Percentiles rank a stretch among this genome's conserved stretches.
These are phyloP conservation scores for Mus pahari DNA, from an alignment of 2,113 vertebrate species.

Conservation along the genomic window DNA sequence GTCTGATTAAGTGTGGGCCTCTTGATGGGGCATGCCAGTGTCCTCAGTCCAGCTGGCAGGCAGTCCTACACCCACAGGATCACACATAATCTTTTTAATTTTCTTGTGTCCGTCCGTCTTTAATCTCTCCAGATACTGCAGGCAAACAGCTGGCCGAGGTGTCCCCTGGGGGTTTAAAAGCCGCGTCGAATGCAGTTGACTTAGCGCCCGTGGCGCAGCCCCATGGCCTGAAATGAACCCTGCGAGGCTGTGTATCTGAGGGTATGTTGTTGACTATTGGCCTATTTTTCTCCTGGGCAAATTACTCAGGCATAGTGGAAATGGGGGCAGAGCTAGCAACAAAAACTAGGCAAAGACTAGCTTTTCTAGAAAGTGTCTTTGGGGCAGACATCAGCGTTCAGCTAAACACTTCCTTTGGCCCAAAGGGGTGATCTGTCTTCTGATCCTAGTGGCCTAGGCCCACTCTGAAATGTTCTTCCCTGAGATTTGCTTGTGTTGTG, in stretches of 20 bases:
- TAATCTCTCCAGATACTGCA: slow-evolving; percentile 88
- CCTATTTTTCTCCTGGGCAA: slow-evolving; percentile 82
- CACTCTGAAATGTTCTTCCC: slow-evolving; percentile 39
- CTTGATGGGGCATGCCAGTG: slow-evolving; percentile 68
- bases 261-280: slow-evolving; percentile 87
- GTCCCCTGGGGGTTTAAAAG: slow-evolving; percentile 87
- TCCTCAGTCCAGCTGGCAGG: slow-evolving; percentile 79
- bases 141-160: slow-evolving; percentile 86
- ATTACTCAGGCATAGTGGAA: slow-evolving; percentile 71
- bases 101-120: slow-evolving; percentile 88
- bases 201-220: slow-evolving; percentile 86
- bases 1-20: slow-evolving; percentile 44
- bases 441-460: slow-evolving; percentile 14
- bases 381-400: slow-evolving; percentile 50
- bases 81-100: slow-evolving; percentile 88
- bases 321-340: slow-evolving; percentile 68
- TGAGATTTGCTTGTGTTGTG: slow-evolving; percentile 52
- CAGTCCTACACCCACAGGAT: slow-evolving; percentile 84
- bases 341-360: slow-evolving; percentile 18
- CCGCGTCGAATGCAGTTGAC: slow-evolving; percentile 86
- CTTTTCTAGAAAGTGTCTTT: slow-evolving; percentile 59
- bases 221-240: slow-evolving; percentile 87
- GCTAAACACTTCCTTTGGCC: slow-evolving; percentile 36
- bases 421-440: slow-evolving; percentile 56
- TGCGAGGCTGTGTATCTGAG: slow-evolving; percentile 87